Percentiles rank a stretch among this genome's conserved stretches.
Conservation (phyloP, 2,113 vertebrate genomes). For the Aleadryas rufinucha region DNA sequence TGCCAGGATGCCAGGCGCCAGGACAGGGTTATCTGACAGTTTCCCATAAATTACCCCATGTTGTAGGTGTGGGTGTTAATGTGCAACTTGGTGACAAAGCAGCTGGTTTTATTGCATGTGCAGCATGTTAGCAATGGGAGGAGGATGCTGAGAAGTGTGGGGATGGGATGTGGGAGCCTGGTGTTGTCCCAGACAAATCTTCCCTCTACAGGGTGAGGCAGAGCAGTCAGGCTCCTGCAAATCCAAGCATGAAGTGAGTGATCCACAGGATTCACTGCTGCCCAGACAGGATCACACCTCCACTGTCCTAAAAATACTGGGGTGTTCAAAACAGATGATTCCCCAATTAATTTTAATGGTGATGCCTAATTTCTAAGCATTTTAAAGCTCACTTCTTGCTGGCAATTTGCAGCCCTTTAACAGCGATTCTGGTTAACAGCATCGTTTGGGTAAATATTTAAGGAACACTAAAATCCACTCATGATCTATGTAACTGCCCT, state of each 20-base stretch:
- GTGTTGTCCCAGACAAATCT: neutral
- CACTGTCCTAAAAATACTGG: neutral
- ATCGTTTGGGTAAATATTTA: neutral
- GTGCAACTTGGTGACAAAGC: neutral
- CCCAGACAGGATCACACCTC: neutral
- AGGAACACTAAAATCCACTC: neutral
- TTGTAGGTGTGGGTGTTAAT: neutral
- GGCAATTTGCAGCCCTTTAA: neutral
- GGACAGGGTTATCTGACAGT: neutral
- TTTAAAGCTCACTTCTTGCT: neutral
- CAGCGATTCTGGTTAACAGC: accelerated
- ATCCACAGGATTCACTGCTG: neutral
- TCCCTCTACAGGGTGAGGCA: neutral
- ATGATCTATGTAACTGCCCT: neutral
- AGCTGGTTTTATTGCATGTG: neutral
- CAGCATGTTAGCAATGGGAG: accelerated
- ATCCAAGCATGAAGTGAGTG: neutral
- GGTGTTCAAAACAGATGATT: neutral
- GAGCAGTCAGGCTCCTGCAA: neutral
- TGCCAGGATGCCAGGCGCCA: neutral
- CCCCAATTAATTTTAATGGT: neutral
- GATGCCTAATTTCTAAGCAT: neutral
- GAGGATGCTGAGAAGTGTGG: accelerated
- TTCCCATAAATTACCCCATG: neutral
- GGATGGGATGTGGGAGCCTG: neutral